phyloP scores from a whole-genome alignment of 2,113 vertebrate genomes.

The Aspidoscelis tigris region DNA sequence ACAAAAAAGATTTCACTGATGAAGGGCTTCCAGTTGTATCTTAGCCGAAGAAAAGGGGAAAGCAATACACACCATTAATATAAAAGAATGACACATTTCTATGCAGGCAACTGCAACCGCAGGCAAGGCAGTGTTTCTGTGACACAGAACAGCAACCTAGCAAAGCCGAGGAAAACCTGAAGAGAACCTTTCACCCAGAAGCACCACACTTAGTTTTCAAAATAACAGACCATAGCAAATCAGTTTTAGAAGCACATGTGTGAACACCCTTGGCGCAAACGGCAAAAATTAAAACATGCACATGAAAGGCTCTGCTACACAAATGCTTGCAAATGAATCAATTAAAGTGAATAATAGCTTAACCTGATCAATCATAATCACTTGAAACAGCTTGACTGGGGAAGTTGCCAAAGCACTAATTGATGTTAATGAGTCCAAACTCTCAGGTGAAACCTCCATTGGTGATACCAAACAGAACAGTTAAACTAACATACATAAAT shows the following conservation, averaged over 20 bases:
- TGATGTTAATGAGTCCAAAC: conserved; percentile 7
- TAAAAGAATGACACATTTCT: not conserved
- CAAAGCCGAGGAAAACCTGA: not conserved
- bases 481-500: conserved; percentile 13
- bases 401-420: conserved; percentile 4
- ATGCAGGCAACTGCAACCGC: not conserved
- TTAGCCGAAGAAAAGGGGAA: not conserved
- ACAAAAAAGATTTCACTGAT: conserved; percentile 5
- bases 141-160: not conserved
- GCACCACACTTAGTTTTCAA: not conserved
- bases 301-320: conserved; percentile 2
- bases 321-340: conserved; percentile 5
- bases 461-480: conserved; percentile 2
- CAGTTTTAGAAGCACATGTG: conserved; percentile 15
- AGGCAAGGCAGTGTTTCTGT: fast-evolving
- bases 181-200: not conserved
- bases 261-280: conserved; percentile 15
- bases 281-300: conserved; percentile 15
- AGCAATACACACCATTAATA: fast-evolving
- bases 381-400: conserved; percentile 3
- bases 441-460: not conserved
- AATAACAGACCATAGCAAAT: not conserved
- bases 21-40: fast-evolving
- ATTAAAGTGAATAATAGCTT: not conserved
- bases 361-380: conserved; percentile 18